Conservation (phyloP, 2,888 invertebrate genomes). For the Augiades crinisus region DNA sequence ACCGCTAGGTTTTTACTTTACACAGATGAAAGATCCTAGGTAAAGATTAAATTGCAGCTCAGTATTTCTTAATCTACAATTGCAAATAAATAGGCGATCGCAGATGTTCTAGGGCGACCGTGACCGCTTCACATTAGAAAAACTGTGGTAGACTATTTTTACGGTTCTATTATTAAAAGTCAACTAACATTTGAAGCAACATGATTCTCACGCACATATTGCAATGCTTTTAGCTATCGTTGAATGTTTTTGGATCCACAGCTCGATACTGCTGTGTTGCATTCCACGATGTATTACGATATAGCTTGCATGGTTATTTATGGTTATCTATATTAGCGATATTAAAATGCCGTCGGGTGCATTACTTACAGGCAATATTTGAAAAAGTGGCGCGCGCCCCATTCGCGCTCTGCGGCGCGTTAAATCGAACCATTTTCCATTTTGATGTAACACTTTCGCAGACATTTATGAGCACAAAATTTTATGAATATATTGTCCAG, state of each 20-base stretch:
- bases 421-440: slow-evolving; percentile 37
- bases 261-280: slow-evolving; percentile 2
- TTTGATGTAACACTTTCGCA: slow-evolving; percentile 31
- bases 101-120: too few species aligned
- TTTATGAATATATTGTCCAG: slow-evolving; percentile 30
- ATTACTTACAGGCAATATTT: slow-evolving; percentile 21
- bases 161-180: too few species aligned
- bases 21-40: too few species aligned
- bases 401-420: slow-evolving; percentile 36
- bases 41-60: too few species aligned
- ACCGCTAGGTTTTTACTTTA: too few species aligned
- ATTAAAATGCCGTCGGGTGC: slow-evolving; percentile 10
- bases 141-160: too few species aligned
- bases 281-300: slow-evolving; percentile 12
- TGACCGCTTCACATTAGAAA: too few species aligned
- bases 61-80: too few species aligned
- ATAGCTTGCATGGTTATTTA: slow-evolving; percentile 13
- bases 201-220: background rate
- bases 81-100: too few species aligned
- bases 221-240: background rate
- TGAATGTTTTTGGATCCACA: slow-evolving; percentile 2
- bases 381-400: slow-evolving; percentile 19
- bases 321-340: slow-evolving; percentile 20
- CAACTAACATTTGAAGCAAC: too few species aligned
- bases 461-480: slow-evolving; percentile 26